Evolutionary conservation across 2,113 vertebrate species (phyloP), one percentile per base, ranked within the genome.

Genomic region (Symphodus melops): DNA sequence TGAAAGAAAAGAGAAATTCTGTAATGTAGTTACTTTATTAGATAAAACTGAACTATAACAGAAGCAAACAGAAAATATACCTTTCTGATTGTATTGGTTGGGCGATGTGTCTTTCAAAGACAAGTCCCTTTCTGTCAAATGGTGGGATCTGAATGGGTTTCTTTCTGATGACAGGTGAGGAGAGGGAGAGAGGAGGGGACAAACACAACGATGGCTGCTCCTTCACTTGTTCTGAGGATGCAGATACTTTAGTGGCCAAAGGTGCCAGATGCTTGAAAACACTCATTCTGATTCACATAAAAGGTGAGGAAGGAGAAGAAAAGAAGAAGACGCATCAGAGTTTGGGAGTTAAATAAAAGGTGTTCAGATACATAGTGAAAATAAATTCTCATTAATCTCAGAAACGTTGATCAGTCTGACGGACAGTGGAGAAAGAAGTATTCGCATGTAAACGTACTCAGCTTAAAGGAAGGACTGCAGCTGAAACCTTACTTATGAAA

Each of bases 141-240:
- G 93, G 92, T 0, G 91, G 81, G 63, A 94, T 92, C 13, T 91
- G 88, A 66, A 94, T 93, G 8, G 82, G 82, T 84, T 88, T 94
- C 88, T 90, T 94, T 61, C 78, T 90, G 78, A 93, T 85, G 58
- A 94, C 63, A 10, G 94, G 93, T 48, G 94, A 91, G 0, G 93
- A 90, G 21, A 94, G 90, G 3, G 90, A 68, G 73, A 74, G 67
- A 46, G 89, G 83, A 78, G 84, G 84, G 7, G 81, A 76, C 77
- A 84, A 48, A 51, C 46, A 61, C 54, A 75, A 66, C 25, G 68
- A 57, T n/a, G 71, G 77, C 66, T 55, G 79, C 58, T 80, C 80
- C 21, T 62, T 79, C 61, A 70, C 69, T 66, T 74, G 79, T 51
- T 65, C 74, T 16, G 79, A 69, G 44, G 86, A 75, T 11, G 62